Conservation (phyloP, 2,888 invertebrate species). For the Actias luna region DNA sequence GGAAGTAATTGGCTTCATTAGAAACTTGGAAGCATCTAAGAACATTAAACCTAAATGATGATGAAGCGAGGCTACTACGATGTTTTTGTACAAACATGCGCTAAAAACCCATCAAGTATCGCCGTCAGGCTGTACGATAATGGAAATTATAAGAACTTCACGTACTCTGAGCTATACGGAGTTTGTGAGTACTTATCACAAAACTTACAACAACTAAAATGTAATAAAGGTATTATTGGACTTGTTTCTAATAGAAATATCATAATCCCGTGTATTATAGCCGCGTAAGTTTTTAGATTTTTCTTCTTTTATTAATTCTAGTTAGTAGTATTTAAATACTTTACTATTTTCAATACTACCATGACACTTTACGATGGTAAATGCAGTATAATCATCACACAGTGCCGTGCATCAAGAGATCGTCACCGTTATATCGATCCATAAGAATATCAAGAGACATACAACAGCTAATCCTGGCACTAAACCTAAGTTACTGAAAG, state of each 20-base stretch:
- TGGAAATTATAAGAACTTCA: conserved; percentile 55
- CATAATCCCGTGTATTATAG: conserved; percentile 77
- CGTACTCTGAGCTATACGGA: conserved; percentile 72
- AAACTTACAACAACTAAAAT: conserved; percentile 59
- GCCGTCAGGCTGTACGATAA: conserved; percentile 60
- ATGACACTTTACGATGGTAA: too few relatives aligned
- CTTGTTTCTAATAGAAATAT: conserved; percentile 75
- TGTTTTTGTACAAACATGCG: conserved; percentile 66
- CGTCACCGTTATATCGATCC: too few relatives aligned
- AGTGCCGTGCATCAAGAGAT: too few relatives aligned
- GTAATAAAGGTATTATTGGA: conserved; percentile 67
- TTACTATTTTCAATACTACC: too few relatives aligned
- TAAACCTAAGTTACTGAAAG: too few relatives aligned
- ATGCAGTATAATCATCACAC: too few relatives aligned
- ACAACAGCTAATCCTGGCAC: too few relatives aligned
- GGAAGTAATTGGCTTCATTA: neutral
- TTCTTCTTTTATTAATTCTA: neutral
- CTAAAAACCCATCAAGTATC: conserved; percentile 54
- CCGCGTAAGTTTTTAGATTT: conserved; percentile 70
- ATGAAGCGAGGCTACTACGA: conserved; percentile 68
- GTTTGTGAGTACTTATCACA: conserved; percentile 71
- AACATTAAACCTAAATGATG: conserved; percentile 26
- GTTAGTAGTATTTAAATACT: too few relatives aligned
- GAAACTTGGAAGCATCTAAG: neutral
- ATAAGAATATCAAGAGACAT: too few relatives aligned